phyloP scores from a whole-genome alignment of 2,797 vertebrate genomes.

The Scolopax rusticola region DNA sequence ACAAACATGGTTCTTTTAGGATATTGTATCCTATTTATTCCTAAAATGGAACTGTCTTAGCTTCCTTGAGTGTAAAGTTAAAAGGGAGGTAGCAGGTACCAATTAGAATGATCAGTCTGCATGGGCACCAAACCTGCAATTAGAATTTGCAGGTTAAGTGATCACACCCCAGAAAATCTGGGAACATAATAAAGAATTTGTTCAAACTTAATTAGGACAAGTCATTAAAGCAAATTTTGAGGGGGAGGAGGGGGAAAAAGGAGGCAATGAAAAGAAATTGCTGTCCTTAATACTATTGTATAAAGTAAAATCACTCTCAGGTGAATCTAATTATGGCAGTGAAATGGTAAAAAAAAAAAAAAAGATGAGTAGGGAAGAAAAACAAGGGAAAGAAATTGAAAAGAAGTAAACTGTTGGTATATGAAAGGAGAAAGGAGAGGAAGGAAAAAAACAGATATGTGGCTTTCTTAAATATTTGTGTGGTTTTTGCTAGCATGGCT shows the following conservation, averaged over 20 bases:
- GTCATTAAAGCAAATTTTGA: neutral
- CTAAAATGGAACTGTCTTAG: neutral
- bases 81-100: neutral
- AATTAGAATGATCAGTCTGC: conserved; percentile 1
- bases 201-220: conserved; percentile 51
- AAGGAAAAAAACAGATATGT: neutral
- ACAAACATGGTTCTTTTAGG: neutral
- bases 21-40: neutral
- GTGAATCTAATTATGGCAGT: neutral
- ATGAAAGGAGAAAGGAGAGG: neutral
- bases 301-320: neutral
- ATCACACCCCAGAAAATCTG: neutral
- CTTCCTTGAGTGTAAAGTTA: neutral
- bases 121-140: neutral
- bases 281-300: neutral
- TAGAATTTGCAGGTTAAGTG: conserved; percentile 36
- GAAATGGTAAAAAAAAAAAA: neutral
- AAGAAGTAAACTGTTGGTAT: neutral
- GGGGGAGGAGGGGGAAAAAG: neutral
- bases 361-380: neutral
- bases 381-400: neutral
- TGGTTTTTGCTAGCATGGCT: neutral
- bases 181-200: neutral
- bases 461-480: neutral
- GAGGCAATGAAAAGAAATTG: neutral